Conservation (phyloP, 2,113 vertebrate genomes). For the Orycteropus afer region DNA sequence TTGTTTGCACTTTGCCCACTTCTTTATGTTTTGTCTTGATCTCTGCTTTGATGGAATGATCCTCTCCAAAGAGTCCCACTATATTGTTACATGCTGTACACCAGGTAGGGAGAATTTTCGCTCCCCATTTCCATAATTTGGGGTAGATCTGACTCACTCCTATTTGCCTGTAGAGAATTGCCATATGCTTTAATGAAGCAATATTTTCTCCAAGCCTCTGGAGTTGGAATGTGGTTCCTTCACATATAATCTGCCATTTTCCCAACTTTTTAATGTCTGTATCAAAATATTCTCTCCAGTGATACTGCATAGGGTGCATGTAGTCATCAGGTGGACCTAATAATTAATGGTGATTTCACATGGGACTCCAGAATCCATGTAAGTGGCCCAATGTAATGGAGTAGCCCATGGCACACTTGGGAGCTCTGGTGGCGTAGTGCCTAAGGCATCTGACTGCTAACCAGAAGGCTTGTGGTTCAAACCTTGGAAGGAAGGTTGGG, state of each 20-base stretch:
- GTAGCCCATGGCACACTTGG: not conserved
- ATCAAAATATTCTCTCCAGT: constrained; percentile 43
- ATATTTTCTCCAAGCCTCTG: not conserved
- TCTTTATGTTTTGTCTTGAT: constrained; percentile 7
- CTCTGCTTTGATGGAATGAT: constrained; percentile 9
- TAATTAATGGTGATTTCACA: constrained; percentile 20
- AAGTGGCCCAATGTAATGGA: not conserved
- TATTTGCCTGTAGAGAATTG: constrained; percentile 32
- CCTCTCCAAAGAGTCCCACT: not conserved
- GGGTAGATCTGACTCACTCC: constrained; percentile 4
- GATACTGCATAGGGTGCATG: constrained; percentile 1
- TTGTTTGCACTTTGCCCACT: not conserved
- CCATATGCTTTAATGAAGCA: constrained; percentile 37
- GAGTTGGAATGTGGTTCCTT: constrained; percentile 36
- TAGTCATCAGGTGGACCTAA: constrained; percentile 29
- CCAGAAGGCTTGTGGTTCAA: no score
- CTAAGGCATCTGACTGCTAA: no score
- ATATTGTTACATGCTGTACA: constrained; percentile 10
- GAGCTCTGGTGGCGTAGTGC: no score
- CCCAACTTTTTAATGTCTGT: constrained; percentile 31
- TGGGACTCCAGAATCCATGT: not conserved
- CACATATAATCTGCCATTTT: not conserved
- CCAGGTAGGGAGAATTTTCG: constrained; percentile 32
- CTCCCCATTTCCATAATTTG: not conserved
- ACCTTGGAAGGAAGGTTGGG: no score